Evolutionary conservation across 2,888 invertebrate species (phyloP).

Genomic region (Lasioglossum morio): DNA sequence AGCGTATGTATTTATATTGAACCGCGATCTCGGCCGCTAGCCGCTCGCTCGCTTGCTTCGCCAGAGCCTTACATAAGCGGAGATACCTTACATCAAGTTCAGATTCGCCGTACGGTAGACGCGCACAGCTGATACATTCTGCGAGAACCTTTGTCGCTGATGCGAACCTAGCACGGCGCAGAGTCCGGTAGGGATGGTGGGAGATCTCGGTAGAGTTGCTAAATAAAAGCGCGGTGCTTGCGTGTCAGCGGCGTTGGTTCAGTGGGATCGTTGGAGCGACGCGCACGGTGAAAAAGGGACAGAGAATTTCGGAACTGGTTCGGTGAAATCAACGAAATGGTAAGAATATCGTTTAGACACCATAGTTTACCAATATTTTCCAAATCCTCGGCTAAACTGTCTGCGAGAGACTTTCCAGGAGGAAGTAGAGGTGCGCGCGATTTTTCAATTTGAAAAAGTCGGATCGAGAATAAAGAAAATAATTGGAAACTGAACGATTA

Average conservation of each 20-base stretch:
- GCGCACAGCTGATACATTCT: constrained; percentile 12
- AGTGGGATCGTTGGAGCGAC: not conserved
- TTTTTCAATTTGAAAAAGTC: not conserved
- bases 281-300: not conserved
- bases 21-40: not conserved
- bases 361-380: not conserved
- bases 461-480: not conserved
- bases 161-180: constrained; percentile 35
- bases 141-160: not conserved
- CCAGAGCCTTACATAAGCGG: constrained; percentile 33
- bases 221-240: constrained; percentile 37
- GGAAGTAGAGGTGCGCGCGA: not conserved
- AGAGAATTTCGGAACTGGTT: not conserved
- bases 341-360: constrained; percentile 27
- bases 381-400: not conserved
- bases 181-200: constrained; percentile 42
- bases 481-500: not conserved
- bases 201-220: constrained; percentile 44
- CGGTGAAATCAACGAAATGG: constrained; percentile 29
- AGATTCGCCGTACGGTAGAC: constrained; percentile 15
- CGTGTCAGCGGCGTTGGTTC: not conserved
- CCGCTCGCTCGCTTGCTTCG: not conserved
- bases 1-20: constrained; percentile 4
- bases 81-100: constrained; percentile 30
- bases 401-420: not conserved